These are phyloP conservation scores for Urechis unicinctus DNA, from an alignment of 2,888 invertebrate species.

Conservation along the genomic window DNA sequence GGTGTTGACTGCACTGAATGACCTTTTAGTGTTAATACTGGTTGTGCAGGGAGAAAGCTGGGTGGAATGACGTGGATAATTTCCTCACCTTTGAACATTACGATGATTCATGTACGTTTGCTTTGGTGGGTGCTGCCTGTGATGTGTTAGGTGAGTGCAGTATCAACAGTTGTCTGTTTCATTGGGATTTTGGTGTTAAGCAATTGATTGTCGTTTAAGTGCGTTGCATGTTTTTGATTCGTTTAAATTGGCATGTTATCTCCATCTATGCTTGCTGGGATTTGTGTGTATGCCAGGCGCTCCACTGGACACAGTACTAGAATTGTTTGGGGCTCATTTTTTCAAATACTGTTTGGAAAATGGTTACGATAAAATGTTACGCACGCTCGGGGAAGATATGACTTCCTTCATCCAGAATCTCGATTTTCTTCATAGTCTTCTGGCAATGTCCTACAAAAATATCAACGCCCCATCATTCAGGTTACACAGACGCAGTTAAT, in stretches of 20 bases:
- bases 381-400: slow-evolving; percentile 39
- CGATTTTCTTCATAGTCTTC: slow-evolving; percentile 43
- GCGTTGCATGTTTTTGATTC: no score
- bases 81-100: slow-evolving; percentile 24
- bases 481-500: no score
- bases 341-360: slow-evolving; percentile 38
- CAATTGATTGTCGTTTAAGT: no score
- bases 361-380: slow-evolving; percentile 45
- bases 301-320: slow-evolving; percentile 35
- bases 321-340: slow-evolving; percentile 45
- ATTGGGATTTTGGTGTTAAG: no score
- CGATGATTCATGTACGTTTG: slow-evolving; percentile 22
- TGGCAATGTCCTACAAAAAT: slow-evolving; percentile 43
- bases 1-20: no score
- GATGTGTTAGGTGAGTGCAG: slow-evolving; percentile 10
- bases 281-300: slow-evolving; percentile 36
- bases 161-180: no score
- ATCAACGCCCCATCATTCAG: slow-evolving; percentile 48
- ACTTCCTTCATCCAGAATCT: slow-evolving; percentile 43
- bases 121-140: slow-evolving; percentile 21
- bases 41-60: no score
- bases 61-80: slow-evolving; percentile 8
- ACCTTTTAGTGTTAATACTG: no score
- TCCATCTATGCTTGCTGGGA: no score
- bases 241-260: no score